Conservation (phyloP, 1,140 invertebrate species). For the Kradibia gibbosae region DNA sequence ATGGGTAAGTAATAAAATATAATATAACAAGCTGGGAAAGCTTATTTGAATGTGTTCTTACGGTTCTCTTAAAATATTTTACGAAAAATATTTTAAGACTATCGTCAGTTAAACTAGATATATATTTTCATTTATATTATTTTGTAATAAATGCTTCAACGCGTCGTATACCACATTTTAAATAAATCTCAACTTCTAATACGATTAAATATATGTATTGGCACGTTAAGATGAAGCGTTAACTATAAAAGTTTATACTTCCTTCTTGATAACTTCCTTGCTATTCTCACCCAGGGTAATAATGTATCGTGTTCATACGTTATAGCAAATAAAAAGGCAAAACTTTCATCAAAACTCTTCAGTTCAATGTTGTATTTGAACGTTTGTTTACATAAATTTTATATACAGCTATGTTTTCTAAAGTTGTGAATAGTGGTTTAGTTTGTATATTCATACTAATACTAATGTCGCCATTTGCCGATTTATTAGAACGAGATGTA, state of each 20-base stretch:
- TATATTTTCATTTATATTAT: no score
- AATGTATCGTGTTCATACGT: background rate
- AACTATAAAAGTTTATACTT: slow-evolving; percentile 34
- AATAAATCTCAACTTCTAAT: slow-evolving; percentile 11
- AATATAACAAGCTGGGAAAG: no score
- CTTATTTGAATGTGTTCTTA: no score
- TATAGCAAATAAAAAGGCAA: slow-evolving; percentile 30
- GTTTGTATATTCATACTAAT: slow-evolving; percentile 3
- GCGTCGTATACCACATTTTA: background rate
- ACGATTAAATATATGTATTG: slow-evolving; percentile 18
- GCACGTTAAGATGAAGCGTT: background rate
- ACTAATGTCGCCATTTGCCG: background rate
- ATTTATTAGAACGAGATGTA: background rate
- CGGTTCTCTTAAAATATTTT: no score
- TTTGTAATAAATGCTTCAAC: background rate
- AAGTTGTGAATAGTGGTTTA: background rate
- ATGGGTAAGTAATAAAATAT: no score
- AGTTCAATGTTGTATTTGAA: slow-evolving; percentile 21
- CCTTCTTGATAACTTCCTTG: slow-evolving; percentile 7
- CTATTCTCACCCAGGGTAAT: background rate
- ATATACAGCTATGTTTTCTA: background rate
- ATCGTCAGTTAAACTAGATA: no score
- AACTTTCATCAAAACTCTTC: slow-evolving; percentile 4
- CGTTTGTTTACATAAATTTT: background rate
- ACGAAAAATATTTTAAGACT: no score